Base-by-base conservation (phyloP, 1,140 invertebrate species). In the Gryllus bimaculatus region DNA sequence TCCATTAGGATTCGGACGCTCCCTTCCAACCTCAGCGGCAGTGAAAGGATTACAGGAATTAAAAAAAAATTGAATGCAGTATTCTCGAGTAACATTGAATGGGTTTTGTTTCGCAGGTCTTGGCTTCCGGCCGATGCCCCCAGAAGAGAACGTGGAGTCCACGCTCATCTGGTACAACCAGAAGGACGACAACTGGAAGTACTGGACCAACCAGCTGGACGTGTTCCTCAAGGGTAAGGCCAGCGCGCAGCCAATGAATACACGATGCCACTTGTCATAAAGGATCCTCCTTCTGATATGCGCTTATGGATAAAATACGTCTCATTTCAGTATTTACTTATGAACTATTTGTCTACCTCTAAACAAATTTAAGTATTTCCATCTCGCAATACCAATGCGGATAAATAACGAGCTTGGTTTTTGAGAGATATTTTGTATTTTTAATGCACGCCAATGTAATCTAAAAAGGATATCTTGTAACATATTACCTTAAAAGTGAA, bases 111-210 rank as follows among this genome's bases (percentile, higher is more conserved):
- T 7, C 54, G 54, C 84, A 92, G 95, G 94, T 84, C 89, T 98
- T 83, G 96, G 96, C 81, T 98, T 98, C 88, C 89, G 96, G 83
- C 96, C 97, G 78, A 95, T 96, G 91, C 96, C 96, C 66, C 92
- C 93, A 82, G 89, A 91, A 80, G 91, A 91, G 80, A 96, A 96
- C 86, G 92, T 96, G 83, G 95, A 97, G 85, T 96, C 95, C 84
- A 97, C 96, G 76, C 89, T 98, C 79, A 95, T 99, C 85, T 96
- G 95, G 92, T 97, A 96, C 88, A 92, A 92, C 85, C 91, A 92
- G 81, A 91, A 90, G 81, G 92, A 94, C 82, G 92, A 93, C 76
- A 95, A 94, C 83, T 93, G 91, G 84, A 88, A 92, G 81, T 90
- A 92, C 82, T 97, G 95, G 95, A 90, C 91, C 78, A 87, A 89